A percentile compares a stretch with the other conserved stretches of the same genome.
Conservation (phyloP, 1,140 invertebrate species). For the Pseudachorutes palmiensis region DNA sequence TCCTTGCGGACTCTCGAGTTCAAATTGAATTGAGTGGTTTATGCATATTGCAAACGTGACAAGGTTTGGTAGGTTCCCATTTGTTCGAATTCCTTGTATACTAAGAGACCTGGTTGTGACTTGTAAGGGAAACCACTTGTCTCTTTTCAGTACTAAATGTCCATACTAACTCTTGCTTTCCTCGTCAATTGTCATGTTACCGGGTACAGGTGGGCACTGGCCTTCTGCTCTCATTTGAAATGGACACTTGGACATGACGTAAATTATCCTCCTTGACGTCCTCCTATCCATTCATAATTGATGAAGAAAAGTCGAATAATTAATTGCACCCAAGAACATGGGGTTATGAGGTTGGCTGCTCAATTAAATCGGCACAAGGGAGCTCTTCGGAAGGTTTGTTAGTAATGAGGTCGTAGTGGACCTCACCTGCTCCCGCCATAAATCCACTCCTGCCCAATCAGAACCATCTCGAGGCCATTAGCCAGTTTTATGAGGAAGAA, state of each 20-base stretch:
- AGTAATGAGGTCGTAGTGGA: not conserved
- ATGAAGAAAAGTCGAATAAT: too few species aligned
- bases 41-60: not conserved
- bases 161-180: not conserved
- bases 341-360: too few species aligned
- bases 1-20: too few species aligned
- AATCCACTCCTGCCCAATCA: not conserved
- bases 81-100: not conserved
- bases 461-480: not conserved
- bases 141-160: too few species aligned
- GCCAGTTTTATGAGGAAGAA: not conserved
- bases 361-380: too few species aligned
- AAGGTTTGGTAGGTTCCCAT: not conserved
- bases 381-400: not conserved
- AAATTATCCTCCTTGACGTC: not conserved
- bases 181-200: not conserved
- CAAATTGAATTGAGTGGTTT: conserved; percentile 2
- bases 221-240: not conserved
- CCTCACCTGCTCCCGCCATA: not conserved
- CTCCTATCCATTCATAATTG: too few species aligned
- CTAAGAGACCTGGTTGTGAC: too few species aligned
- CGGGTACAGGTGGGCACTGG: not conserved
- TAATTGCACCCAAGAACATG: too few species aligned
- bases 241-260: not conserved
- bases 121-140: not conserved